Conservation (phyloP, 2,888 invertebrate species). For the Philaethria dido region DNA sequence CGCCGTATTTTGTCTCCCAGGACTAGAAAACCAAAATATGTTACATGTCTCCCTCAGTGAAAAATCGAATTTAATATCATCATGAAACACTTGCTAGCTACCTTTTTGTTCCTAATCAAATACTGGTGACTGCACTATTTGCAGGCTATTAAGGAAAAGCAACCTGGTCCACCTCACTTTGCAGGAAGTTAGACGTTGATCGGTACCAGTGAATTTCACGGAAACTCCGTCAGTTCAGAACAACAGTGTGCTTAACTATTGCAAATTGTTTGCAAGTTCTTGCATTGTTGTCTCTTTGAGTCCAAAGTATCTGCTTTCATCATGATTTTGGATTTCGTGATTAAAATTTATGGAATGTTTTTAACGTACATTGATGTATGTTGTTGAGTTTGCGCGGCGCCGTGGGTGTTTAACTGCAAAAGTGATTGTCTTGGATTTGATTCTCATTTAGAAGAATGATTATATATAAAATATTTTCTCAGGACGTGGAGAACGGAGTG, state of each 20-base stretch:
- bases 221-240: slow-evolving; percentile 12
- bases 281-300: slow-evolving; percentile 14
- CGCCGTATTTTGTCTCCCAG: no score
- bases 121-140: not conserved
- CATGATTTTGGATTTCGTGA: slow-evolving; percentile 4
- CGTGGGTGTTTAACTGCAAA: no score
- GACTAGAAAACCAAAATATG: no score
- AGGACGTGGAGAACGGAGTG: no score
- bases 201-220: slow-evolving; percentile 1
- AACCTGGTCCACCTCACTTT: not conserved
- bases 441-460: no score
- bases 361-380: not conserved
- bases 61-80: not conserved
- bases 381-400: no score
- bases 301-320: slow-evolving; percentile 6
- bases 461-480: no score
- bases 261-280: slow-evolving; percentile 23
- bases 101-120: not conserved
- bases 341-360: not conserved
- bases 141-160: slow-evolving; percentile 22
- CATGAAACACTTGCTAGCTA: not conserved
- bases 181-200: slow-evolving; percentile 24
- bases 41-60: not conserved
- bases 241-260: slow-evolving; percentile 24
- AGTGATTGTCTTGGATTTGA: no score